Evolutionary conservation across 2,888 invertebrate genomes (phyloP).

Genomic region (Agrenia bidenticulata): DNA sequence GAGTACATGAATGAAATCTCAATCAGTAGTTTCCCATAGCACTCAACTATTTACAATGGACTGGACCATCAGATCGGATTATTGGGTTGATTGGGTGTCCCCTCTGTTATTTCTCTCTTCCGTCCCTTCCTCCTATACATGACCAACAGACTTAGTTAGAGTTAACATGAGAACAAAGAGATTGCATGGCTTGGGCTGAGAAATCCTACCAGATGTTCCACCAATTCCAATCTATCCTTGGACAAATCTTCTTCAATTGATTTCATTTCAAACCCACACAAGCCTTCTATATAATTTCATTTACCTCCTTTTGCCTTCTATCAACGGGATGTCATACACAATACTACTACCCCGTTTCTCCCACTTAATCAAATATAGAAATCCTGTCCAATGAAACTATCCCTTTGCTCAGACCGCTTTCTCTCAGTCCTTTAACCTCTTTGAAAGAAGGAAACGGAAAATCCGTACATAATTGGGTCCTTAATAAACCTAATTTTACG

Average conservation of each 20-base stretch:
- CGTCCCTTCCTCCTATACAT: not conserved
- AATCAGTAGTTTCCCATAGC: too few relatives aligned
- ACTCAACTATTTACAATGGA: too few relatives aligned
- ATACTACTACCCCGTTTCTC: not conserved
- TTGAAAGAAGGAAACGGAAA: too few relatives aligned
- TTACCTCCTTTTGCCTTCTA: too few relatives aligned
- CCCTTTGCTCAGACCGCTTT: too few relatives aligned
- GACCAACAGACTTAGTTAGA: not conserved
- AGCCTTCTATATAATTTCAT: too few relatives aligned
- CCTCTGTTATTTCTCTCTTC: not conserved
- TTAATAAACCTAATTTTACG: too few relatives aligned
- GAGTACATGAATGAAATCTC: too few relatives aligned
- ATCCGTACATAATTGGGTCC: too few relatives aligned
- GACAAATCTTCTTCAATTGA: slow-evolving; percentile 4
- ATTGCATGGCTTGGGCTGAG: not conserved
- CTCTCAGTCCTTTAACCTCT: too few relatives aligned
- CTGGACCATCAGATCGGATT: too few relatives aligned
- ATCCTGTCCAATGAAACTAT: not conserved
- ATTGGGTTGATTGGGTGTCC: too few relatives aligned
- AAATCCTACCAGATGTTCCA: not conserved
- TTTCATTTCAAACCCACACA: slow-evolving; percentile 1
- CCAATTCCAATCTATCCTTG: not conserved
- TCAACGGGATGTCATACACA: not conserved
- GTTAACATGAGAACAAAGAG: not conserved
- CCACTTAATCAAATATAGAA: not conserved